phyloP scores from a whole-genome alignment of 2,888 invertebrate species.

The Frankliniella fusca region DNA sequence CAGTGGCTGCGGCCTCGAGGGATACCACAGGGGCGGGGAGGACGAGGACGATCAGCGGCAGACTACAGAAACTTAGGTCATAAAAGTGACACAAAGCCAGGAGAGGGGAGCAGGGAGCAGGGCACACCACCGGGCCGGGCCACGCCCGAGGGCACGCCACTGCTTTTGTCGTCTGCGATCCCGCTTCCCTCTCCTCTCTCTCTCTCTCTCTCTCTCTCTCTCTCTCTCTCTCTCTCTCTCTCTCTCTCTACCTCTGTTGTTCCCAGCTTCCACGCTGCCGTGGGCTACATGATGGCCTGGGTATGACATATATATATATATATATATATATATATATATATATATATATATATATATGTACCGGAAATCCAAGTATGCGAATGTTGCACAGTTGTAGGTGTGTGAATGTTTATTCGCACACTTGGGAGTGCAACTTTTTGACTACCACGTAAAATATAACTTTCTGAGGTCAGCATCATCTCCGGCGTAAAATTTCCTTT shows the following conservation, averaged over 20 bases:
- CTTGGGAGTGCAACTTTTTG: too few relatives aligned
- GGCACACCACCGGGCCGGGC: not conserved
- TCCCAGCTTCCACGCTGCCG: too few relatives aligned
- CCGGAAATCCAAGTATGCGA: too few relatives aligned
- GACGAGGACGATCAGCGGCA: not conserved
- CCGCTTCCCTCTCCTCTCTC: not conserved
- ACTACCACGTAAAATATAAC: too few relatives aligned
- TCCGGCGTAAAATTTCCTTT: too few relatives aligned
- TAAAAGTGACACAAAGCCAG: conserved; percentile 19
- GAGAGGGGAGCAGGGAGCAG: not conserved
- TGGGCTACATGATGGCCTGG: too few relatives aligned
- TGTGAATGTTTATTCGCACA: too few relatives aligned
- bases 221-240: not conserved
- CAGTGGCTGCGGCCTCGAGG: not conserved
- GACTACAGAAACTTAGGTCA: conserved; percentile 21
- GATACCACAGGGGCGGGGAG: not conserved
- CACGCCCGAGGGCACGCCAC: not conserved
- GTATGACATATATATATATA: too few relatives aligned
- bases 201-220: not conserved
- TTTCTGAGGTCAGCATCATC: too few relatives aligned
- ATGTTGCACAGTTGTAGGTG: too few relatives aligned
- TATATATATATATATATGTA: not conserved
- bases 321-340: not conserved
- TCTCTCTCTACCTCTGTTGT: not conserved
- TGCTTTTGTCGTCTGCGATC: not conserved